A percentile compares a stretch with the other conserved stretches of the same genome.
Evolutionary conservation across 2,888 invertebrate species (phyloP).

Genomic region (Chymomyza procnemis): DNA sequence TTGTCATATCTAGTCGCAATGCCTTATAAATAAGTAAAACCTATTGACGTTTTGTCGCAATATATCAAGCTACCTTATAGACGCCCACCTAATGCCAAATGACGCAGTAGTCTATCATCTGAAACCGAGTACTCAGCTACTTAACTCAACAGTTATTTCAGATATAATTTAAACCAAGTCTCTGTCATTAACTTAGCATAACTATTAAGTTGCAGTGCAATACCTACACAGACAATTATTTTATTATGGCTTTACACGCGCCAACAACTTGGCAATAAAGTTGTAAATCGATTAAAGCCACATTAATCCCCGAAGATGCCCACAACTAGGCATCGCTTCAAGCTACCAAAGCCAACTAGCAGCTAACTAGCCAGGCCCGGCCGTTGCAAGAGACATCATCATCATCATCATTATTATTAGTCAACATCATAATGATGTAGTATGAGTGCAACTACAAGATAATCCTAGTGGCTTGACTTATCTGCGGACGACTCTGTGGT

Average conservation of each 20-base stretch:
- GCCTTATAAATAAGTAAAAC: constrained; percentile 32
- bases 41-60: constrained; percentile 29
- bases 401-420: neutral
- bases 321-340: neutral
- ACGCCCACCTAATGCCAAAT: constrained; percentile 3
- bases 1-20: constrained; percentile 1
- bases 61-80: constrained; percentile 22
- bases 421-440: neutral
- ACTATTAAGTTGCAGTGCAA: neutral
- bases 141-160: neutral
- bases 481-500: neutral
- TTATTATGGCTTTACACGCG: constrained; percentile 25
- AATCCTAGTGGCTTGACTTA: neutral
- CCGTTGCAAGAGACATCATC: neutral
- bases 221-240: constrained; percentile 26
- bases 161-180: neutral
- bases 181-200: neutral
- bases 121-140: neutral
- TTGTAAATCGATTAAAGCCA: constrained; percentile 32
- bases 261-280: constrained; percentile 23
- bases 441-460: neutral
- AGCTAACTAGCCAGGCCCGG: neutral
- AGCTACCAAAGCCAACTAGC: neutral
- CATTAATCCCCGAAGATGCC: neutral
- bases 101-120: neutral